Conservation (phyloP, 2,113 vertebrate species). For the Hippocampus mohnikei region DNA sequence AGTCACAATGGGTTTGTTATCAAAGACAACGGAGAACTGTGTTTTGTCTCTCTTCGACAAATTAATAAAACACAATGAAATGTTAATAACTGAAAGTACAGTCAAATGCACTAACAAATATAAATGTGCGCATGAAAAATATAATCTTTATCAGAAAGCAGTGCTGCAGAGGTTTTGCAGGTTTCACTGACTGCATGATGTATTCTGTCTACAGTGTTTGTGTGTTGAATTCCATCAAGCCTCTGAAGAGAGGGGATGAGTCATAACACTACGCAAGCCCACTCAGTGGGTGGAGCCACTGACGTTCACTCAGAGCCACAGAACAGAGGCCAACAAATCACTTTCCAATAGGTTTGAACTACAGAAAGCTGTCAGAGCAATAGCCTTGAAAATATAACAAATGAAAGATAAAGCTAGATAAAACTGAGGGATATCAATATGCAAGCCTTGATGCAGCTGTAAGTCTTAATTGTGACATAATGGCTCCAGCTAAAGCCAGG, state of each 20-base stretch:
- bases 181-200: conserved; percentile 50
- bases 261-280: conserved; percentile 69
- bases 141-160: background rate
- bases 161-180: conserved; percentile 31
- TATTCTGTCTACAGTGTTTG: conserved; percentile 59
- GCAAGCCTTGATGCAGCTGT: conserved; percentile 12
- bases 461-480: conserved; percentile 20
- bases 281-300: conserved; percentile 70
- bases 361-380: conserved; percentile 10
- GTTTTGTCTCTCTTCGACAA: conserved; percentile 8
- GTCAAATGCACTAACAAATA: background rate
- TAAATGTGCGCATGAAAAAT: conserved; percentile 8
- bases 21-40: conserved; percentile 8
- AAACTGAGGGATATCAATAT: conserved; percentile 4
- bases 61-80: background rate
- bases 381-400: conserved; percentile 1
- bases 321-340: conserved; percentile 45
- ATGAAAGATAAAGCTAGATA: conserved; percentile 4
- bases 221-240: conserved; percentile 68
- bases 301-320: conserved; percentile 43
- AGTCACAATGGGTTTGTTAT: background rate
- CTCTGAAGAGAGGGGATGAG: conserved; percentile 68
- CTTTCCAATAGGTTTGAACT: conserved; percentile 4
- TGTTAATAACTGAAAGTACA: background rate
- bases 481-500: conserved; percentile 38